Conservation (phyloP, 2,888 invertebrate species). For the Cremastinae sp. region DNA sequence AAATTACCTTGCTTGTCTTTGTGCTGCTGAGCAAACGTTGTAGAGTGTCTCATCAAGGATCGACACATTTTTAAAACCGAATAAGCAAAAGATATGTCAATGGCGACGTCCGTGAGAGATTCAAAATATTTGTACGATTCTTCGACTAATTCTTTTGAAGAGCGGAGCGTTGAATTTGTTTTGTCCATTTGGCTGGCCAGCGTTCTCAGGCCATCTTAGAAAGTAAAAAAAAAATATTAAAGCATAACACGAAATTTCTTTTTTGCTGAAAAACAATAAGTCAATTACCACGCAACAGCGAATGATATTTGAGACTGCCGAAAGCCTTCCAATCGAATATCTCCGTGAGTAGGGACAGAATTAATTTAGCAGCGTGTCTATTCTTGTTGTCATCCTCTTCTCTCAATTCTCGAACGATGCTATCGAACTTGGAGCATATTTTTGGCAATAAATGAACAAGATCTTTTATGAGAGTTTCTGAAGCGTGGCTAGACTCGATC, state of each 20-base stretch:
- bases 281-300: slow-evolving; percentile 73
- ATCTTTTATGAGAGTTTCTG: slow-evolving; percentile 71
- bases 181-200: slow-evolving; percentile 73
- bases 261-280: slow-evolving; percentile 12
- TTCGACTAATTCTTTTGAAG: slow-evolving; percentile 76
- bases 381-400: slow-evolving; percentile 67
- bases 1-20: slow-evolving; percentile 74
- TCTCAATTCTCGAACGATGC: slow-evolving; percentile 73
- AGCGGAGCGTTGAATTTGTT: slow-evolving; percentile 68
- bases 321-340: slow-evolving; percentile 86
- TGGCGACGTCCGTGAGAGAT: slow-evolving; percentile 76
- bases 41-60: slow-evolving; percentile 76
- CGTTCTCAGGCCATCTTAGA: slow-evolving; percentile 73
- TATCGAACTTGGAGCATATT: slow-evolving; percentile 80
- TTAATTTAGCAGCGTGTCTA: slow-evolving; percentile 82
- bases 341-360: slow-evolving; percentile 83
- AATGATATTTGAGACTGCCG: slow-evolving; percentile 78
- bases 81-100: slow-evolving; percentile 75
- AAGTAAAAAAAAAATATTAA: neutral
- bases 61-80: slow-evolving; percentile 74
- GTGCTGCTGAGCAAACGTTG: slow-evolving; percentile 68
- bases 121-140: slow-evolving; percentile 78
- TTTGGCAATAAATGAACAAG: slow-evolving; percentile 80
- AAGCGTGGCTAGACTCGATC: slow-evolving; percentile 69
- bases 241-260: neutral